Evolutionary conservation across 1,140 invertebrate genomes (phyloP).

Genomic region (Battus philenor): DNA sequence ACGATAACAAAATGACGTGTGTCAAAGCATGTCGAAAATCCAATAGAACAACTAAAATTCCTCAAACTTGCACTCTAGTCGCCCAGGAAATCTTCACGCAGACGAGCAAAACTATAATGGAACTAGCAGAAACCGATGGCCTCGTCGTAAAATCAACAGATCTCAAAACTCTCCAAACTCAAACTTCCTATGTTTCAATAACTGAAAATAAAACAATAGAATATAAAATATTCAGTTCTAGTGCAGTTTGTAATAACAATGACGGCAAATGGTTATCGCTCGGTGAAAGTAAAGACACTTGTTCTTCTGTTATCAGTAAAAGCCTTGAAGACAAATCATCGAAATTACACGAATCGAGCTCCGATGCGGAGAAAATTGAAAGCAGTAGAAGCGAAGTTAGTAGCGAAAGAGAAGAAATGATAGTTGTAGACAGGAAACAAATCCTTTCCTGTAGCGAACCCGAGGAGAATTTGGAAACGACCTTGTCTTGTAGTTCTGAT

Average conservation of each 20-base stretch:
- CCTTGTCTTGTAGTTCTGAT: conserved; percentile 26
- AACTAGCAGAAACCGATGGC: conserved; percentile 40
- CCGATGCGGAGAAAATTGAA: conserved; percentile 23
- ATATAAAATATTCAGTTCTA: conserved; percentile 30
- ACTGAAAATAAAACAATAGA: conserved; percentile 46
- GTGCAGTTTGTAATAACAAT: conserved; percentile 7
- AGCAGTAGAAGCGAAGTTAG: background rate
- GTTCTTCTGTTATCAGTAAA: conserved; percentile 17
- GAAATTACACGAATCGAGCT: conserved; percentile 26
- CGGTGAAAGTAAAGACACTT: background rate
- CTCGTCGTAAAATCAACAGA: conserved; percentile 18
- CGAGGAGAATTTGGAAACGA: conserved; percentile 24
- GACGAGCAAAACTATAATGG: conserved; percentile 66
- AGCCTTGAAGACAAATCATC: conserved; percentile 40
- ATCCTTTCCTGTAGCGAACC: conserved; percentile 26
- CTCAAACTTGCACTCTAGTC: conserved; percentile 26
- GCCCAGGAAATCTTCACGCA: conserved; percentile 59
- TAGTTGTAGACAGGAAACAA: conserved; percentile 24
- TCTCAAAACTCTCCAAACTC: conserved; percentile 44
- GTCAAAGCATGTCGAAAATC: conserved; percentile 19
- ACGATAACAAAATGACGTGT: conserved; percentile 16
- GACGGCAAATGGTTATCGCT: background rate
- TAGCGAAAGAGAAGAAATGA: conserved; percentile 21
- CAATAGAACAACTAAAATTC: conserved; percentile 23
- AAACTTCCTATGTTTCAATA: conserved; percentile 55